These are phyloP conservation scores for Thaleichthys pacificus DNA, from an alignment of 2,797 vertebrate species.

Conservation along the genomic window DNA sequence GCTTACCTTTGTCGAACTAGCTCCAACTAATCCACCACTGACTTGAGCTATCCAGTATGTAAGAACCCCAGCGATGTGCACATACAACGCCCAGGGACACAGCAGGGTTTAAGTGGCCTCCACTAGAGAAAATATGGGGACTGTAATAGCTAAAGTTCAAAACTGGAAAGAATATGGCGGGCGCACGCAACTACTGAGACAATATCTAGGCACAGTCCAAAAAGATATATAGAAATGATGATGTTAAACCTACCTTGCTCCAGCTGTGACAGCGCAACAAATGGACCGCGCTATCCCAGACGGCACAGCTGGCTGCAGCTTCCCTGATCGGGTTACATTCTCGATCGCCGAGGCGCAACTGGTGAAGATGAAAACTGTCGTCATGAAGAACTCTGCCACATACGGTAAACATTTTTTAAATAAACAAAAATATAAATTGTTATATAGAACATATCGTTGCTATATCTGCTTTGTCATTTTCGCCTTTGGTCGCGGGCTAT, in stretches of 20 bases:
- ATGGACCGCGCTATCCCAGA: slow-evolving; percentile 68
- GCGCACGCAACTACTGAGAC: too few species aligned
- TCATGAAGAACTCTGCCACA: slow-evolving; percentile 68
- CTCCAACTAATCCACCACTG: slow-evolving; percentile 67
- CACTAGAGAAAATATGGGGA: slow-evolving; percentile 38
- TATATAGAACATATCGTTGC: slow-evolving; percentile 30
- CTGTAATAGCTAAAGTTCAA: too few species aligned
- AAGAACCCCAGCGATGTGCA: neutral
- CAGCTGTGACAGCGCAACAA: slow-evolving; percentile 53
- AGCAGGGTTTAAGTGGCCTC: slow-evolving; percentile 28
- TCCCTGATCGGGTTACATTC: slow-evolving; percentile 14
- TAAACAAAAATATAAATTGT: neutral
- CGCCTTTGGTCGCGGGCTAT: neutral
- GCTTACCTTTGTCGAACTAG: slow-evolving; percentile 68
- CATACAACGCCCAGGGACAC: neutral
- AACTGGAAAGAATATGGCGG: too few species aligned
- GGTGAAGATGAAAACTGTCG: slow-evolving; percentile 67
- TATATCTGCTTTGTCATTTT: neutral
- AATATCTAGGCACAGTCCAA: too few species aligned
- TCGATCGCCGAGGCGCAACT: slow-evolving; percentile 68
- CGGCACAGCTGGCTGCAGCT: slow-evolving; percentile 69
- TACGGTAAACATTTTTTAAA: slow-evolving; percentile 59
- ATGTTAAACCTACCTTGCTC: slow-evolving; percentile 65
- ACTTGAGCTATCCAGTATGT: slow-evolving; percentile 27
- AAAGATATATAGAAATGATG: neutral